phyloP scores from a whole-genome alignment of 2,797 vertebrate species.

The Rhinella marina region DNA sequence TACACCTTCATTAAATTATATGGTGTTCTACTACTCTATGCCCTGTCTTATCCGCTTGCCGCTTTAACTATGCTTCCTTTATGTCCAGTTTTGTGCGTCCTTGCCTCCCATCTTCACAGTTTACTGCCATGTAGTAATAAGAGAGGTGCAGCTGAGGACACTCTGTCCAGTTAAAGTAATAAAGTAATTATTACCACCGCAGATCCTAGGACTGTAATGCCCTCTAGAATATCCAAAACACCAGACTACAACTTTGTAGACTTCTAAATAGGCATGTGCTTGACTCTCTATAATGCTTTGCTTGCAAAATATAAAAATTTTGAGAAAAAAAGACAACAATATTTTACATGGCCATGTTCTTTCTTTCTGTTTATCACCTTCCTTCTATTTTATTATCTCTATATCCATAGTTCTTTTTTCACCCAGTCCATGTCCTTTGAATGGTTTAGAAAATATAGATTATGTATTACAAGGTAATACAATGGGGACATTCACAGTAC shows the following conservation, averaged over 20 bases:
- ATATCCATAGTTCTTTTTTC: background rate
- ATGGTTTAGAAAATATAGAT: background rate
- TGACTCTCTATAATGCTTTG: background rate
- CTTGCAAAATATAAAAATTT: background rate
- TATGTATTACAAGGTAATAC: conserved; percentile 20
- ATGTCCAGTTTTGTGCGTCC: background rate
- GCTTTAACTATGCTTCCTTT: background rate
- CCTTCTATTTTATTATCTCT: background rate
- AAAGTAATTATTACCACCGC: conserved; percentile 2
- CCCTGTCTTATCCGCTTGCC: background rate
- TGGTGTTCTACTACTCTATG: background rate
- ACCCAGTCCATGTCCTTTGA: background rate
- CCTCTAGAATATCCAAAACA: background rate
- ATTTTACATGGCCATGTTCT: conserved; percentile 5
- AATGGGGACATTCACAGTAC: conserved; percentile 24
- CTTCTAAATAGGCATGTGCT: background rate
- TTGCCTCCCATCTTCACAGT: background rate
- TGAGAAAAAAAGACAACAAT: background rate
- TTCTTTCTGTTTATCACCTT: background rate
- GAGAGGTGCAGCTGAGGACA: conserved; percentile 46
- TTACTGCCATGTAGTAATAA: background rate
- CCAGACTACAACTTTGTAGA: background rate
- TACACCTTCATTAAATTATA: background rate
- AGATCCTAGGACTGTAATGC: background rate
- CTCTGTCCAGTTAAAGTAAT: conserved; percentile 23